Conservation (phyloP, 2,797 vertebrate species). For the Coluber constrictor region DNA sequence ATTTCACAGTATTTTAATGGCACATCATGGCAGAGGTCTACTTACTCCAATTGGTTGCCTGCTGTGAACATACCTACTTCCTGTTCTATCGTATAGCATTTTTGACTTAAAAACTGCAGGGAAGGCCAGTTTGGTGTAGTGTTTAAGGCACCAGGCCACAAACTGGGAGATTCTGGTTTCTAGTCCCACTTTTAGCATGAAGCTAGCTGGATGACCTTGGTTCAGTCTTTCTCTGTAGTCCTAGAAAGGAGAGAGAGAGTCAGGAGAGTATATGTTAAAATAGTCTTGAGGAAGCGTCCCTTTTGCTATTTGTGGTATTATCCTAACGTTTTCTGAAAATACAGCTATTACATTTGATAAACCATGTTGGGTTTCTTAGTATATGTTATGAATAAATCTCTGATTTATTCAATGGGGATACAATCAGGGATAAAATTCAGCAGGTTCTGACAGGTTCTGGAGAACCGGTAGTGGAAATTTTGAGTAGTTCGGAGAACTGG, state of each 20-base stretch:
- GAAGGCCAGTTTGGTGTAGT: not conserved
- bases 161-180: not conserved
- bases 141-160: not conserved
- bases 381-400: not conserved
- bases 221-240: not conserved
- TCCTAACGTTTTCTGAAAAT: not conserved
- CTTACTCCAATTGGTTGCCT: not conserved
- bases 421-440: not conserved
- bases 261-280: not conserved
- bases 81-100: not conserved
- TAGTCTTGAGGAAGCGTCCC: not conserved
- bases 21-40: not conserved
- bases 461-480: too few relatives aligned
- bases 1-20: not conserved
- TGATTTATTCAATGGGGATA: not conserved
- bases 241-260: not conserved
- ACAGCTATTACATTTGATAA: not conserved
- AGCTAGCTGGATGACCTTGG: not conserved
- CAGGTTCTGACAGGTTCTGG: too few relatives aligned
- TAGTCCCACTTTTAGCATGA: not conserved
- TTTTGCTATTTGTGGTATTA: not conserved
- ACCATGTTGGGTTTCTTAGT: not conserved
- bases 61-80: not conserved
- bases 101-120: not conserved
- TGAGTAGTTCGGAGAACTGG: too few relatives aligned